Percentiles rank a stretch among this genome's conserved stretches.
These are phyloP conservation scores for Nephrotoma appendiculata DNA, from an alignment of 2,888 invertebrate species.

Conservation along the genomic window DNA sequence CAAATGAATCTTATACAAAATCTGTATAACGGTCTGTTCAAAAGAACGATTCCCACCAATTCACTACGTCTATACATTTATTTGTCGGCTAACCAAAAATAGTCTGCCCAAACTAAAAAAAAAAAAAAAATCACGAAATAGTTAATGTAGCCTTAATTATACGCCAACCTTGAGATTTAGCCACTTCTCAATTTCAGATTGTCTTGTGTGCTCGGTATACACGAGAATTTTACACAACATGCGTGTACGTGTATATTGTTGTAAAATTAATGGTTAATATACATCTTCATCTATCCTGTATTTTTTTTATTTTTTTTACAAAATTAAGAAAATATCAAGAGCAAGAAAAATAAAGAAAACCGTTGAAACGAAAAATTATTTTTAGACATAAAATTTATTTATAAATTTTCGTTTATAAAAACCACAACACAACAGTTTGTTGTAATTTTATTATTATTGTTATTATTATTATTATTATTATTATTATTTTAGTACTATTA, in stretches of 20 bases:
- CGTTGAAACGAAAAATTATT: neutral
- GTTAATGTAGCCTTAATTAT: neutral
- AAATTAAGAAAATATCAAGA: neutral
- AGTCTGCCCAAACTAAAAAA: no score
- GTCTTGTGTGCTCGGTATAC: neutral
- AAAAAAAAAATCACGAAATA: neutral
- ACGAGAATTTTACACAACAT: neutral
- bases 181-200: neutral
- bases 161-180: neutral
- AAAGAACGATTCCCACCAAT: no score
- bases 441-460: neutral
- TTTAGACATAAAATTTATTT: neutral
- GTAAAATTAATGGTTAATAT: neutral
- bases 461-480: neutral
- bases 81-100: no score
- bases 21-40: no score
- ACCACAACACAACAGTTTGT: neutral
- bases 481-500: neutral
- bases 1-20: no score
- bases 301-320: neutral
- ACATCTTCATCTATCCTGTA: neutral
- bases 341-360: neutral
- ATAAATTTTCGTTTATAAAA: neutral
- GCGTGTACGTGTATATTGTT: neutral
- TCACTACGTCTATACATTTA: no score